A percentile compares a stretch with the other conserved stretches of the same genome.
These are phyloP conservation scores for Apus apus DNA, from an alignment of 2,113 vertebrate species.

Conservation along the genomic window DNA sequence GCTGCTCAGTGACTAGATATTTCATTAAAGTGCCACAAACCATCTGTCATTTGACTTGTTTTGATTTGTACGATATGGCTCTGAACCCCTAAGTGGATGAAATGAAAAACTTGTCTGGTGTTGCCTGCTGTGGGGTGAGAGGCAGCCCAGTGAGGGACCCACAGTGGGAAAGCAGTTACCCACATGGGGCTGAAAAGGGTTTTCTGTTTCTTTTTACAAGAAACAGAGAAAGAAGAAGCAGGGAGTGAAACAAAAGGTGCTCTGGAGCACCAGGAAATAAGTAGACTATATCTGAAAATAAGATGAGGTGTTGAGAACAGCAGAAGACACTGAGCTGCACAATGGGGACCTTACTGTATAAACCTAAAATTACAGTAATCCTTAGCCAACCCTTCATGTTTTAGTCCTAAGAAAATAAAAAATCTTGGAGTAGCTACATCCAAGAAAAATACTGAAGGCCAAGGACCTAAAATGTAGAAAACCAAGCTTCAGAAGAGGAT, in stretches of 20 bases:
- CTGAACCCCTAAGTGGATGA: not conserved
- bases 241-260: not conserved
- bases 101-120: not conserved
- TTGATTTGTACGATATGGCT: not conserved
- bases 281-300: not conserved
- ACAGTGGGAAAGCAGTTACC: not conserved
- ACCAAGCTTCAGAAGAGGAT: not conserved
- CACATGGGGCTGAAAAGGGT: not conserved
- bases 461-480: not conserved
- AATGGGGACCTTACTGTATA: not conserved
- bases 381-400: too few relatives aligned
- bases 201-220: not conserved
- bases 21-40: conserved; percentile 17
- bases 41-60: conserved; percentile 14
- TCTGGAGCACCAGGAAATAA: not conserved
- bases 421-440: not conserved
- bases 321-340: not conserved
- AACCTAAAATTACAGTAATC: too few relatives aligned
- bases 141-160: not conserved
- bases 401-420: not conserved
- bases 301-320: not conserved
- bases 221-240: not conserved
- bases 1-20: not conserved
- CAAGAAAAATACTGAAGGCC: not conserved
- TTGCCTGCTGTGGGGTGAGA: not conserved